Evolutionary conservation across 2,113 vertebrate species (phyloP).

Genomic region (Pluvianellus socialis): DNA sequence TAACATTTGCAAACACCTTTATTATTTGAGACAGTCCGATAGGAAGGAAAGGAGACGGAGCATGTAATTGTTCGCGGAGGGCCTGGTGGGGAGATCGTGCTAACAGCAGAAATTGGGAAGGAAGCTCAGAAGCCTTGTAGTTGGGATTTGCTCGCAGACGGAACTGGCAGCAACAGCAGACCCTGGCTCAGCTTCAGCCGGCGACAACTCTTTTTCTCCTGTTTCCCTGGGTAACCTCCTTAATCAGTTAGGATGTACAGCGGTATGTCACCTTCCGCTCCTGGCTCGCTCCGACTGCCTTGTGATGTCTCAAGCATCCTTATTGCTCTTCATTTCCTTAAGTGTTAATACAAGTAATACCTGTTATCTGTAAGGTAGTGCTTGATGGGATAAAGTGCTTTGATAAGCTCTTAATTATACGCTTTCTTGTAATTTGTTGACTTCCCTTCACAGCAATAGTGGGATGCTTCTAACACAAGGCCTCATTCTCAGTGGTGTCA

Average conservation of each 20-base stretch:
- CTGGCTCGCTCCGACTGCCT: not conserved
- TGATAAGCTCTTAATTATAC: conserved; percentile 33
- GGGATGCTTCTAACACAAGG: not conserved
- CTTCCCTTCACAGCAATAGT: not conserved
- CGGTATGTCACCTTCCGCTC: not conserved
- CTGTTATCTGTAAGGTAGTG: conserved; percentile 5
- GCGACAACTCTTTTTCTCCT: not conserved
- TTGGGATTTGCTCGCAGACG: not conserved
- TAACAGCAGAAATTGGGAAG: not conserved
- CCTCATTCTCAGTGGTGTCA: not conserved
- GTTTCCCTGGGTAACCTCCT: conserved; percentile 15
- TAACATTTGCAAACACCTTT: conserved; percentile 33
- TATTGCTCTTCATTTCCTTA: conserved; percentile 40
- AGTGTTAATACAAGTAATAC: conserved; percentile 47
- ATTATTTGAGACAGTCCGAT: conserved; percentile 40
- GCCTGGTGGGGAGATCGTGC: not conserved
- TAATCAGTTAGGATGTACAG: not conserved
- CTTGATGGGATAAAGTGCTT: conserved; percentile 50
- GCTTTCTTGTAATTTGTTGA: conserved; percentile 29
- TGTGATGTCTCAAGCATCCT: conserved; percentile 33
- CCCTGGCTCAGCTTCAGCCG: not conserved
- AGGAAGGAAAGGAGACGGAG: not conserved
- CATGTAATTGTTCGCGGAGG: conserved; percentile 4
- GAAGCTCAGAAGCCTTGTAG: not conserved
- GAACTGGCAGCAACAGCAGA: not conserved